These are phyloP conservation scores for Myodes glareolus DNA, from an alignment of 2,113 vertebrate species.

Conservation along the genomic window DNA sequence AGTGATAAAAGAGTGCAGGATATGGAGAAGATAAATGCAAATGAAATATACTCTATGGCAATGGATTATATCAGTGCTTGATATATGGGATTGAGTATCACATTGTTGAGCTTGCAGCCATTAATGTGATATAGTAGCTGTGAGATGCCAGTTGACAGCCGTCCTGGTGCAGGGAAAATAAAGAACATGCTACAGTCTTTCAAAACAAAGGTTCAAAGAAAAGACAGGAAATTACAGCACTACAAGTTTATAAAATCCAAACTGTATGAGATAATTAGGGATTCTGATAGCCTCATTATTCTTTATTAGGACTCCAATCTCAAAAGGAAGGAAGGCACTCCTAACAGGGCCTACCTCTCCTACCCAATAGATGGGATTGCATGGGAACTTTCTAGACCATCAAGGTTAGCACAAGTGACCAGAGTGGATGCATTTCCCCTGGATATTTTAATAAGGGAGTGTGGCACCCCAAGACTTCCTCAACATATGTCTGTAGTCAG, in stretches of 20 bases:
- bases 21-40: conserved; percentile 82
- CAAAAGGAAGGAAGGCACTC: neutral
- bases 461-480: neutral
- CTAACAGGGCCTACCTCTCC: neutral
- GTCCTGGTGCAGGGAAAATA: conserved; percentile 64
- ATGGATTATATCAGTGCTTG: conserved; percentile 75
- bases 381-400: neutral
- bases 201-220: conserved; percentile 76
- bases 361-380: neutral
- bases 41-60: conserved; percentile 78
- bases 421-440: neutral
- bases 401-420: neutral
- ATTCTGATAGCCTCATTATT: conserved; percentile 76
- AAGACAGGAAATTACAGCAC: conserved; percentile 72
- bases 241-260: conserved; percentile 77
- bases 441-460: neutral
- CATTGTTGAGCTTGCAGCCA: conserved; percentile 78
- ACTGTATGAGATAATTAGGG: conserved; percentile 73
- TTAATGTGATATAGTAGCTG: conserved; percentile 80
- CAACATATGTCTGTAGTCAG: neutral
- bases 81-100: conserved; percentile 76
- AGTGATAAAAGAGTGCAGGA: conserved; percentile 68
- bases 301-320: conserved; percentile 57
- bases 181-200: conserved; percentile 68
- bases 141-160: conserved; percentile 65